These are phyloP conservation scores for Aphelocoma coerulescens DNA, from an alignment of 2,113 vertebrate genomes.

Conservation along the genomic window DNA sequence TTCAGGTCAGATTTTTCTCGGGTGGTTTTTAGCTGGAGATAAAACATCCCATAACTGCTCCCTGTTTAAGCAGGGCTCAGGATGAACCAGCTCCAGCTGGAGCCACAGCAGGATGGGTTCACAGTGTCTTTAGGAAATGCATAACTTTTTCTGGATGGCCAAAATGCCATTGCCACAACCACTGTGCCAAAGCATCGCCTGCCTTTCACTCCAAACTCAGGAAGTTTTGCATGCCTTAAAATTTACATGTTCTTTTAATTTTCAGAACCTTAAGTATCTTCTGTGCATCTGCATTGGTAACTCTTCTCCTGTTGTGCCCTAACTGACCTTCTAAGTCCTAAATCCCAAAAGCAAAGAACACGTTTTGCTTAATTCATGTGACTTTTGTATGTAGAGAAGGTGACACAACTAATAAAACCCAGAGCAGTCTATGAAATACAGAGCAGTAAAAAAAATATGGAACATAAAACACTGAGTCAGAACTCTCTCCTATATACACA, in stretches of 20 bases:
- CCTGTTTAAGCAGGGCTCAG: background rate
- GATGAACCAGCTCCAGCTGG: background rate
- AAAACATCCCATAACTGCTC: background rate
- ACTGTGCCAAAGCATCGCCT: background rate
- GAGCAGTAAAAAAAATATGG: background rate
- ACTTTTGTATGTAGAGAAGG: background rate
- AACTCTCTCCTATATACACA: background rate
- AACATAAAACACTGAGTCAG: background rate
- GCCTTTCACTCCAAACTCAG: background rate
- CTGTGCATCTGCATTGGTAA: background rate
- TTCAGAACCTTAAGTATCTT: background rate
- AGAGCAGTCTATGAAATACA: background rate
- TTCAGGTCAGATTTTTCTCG: background rate
- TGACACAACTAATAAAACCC: background rate
- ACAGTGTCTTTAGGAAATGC: background rate
- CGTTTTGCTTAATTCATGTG: rapidly evolving
- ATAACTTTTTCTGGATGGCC: background rate
- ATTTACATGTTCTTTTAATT: background rate
- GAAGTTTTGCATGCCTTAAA: background rate
- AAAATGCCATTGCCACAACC: background rate
- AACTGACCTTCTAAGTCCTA: background rate
- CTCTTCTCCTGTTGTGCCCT: background rate
- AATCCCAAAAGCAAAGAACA: background rate
- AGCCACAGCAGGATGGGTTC: background rate
- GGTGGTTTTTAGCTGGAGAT: background rate